Conservation (phyloP, 92 coral and sea anemone species). For the Desmophyllum pertusum region DNA sequence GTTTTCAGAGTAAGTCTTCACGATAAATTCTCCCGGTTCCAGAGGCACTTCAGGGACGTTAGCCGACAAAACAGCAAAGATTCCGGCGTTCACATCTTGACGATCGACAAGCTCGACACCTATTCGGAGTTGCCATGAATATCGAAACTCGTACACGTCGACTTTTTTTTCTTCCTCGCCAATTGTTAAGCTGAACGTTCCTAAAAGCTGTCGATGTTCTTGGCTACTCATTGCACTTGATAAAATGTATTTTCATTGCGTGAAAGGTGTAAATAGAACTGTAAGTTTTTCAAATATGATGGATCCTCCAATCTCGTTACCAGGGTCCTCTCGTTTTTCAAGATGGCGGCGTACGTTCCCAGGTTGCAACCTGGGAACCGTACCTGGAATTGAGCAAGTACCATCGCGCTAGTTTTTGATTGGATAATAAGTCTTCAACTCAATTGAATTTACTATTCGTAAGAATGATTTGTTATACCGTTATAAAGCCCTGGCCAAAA, state of each 20-base stretch:
- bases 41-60: constrained; percentile 47
- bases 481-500: too few relatives aligned
- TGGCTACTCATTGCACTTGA: constrained; percentile 10
- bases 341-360: neutral
- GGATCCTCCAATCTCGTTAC: neutral
- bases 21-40: constrained; percentile 73
- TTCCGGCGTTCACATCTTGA: constrained; percentile 17
- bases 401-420: neutral
- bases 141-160: constrained; percentile 63
- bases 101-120: constrained; percentile 58
- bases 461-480: too few relatives aligned
- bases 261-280: neutral
- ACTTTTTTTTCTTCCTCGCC: constrained; percentile 8
- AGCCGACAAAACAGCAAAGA: constrained; percentile 51
- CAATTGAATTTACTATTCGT: too few relatives aligned
- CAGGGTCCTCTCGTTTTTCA: neutral
- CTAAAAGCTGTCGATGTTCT: constrained; percentile 31
- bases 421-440: neutral
- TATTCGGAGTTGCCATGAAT: constrained; percentile 39
- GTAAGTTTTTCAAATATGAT: neutral
- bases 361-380: neutral
- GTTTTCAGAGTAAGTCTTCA: constrained; percentile 49
- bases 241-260: too few relatives aligned
- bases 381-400: neutral
- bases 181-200: constrained; percentile 18